Evolutionary conservation across 2,888 invertebrate genomes (phyloP).

Genomic region (Napeogenes sylphis): DNA sequence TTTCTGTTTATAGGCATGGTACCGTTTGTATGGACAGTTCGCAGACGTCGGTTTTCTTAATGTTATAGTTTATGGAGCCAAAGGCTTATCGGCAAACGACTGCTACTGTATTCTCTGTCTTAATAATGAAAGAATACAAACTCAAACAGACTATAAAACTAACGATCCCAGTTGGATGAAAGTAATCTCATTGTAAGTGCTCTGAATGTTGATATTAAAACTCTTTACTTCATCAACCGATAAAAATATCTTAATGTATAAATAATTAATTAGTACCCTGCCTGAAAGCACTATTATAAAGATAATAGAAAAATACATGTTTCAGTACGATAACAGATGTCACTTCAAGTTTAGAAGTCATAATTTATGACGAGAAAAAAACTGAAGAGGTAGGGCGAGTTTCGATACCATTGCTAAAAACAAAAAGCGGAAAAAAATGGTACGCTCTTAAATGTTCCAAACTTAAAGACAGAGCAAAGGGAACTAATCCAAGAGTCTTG

Average conservation of each 20-base stretch:
- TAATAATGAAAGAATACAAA: constrained; percentile 94
- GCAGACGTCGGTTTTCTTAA: constrained; percentile 92
- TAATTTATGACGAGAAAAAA: constrained; percentile 96
- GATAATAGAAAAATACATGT: constrained; percentile 27
- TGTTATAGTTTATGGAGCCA: constrained; percentile 90
- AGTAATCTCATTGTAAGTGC: constrained; percentile 93
- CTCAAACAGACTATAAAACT: constrained; percentile 97
- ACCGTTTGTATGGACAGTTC: constrained; percentile 46
- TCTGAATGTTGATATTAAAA: not conserved
- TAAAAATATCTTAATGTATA: too few relatives aligned
- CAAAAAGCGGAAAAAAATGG: constrained; percentile 93
- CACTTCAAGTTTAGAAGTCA: constrained; percentile 93
- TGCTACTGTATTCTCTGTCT: constrained; percentile 96
- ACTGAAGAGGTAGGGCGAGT: constrained; percentile 96
- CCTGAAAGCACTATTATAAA: not conserved
- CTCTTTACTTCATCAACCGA: not conserved
- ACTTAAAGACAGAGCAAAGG: constrained; percentile 89
- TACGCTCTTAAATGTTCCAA: constrained; percentile 96
- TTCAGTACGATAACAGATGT: constrained; percentile 91
- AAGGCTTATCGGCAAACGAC: constrained; percentile 91
- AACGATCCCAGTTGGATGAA: constrained; percentile 97
- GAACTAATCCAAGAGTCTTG: constrained; percentile 87
- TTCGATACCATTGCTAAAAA: constrained; percentile 88
- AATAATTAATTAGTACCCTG: too few relatives aligned
- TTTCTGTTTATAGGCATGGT: constrained; percentile 62